phyloP scores from a whole-genome alignment of 2,888 invertebrate genomes.

The Pasiphila rectangulata region DNA sequence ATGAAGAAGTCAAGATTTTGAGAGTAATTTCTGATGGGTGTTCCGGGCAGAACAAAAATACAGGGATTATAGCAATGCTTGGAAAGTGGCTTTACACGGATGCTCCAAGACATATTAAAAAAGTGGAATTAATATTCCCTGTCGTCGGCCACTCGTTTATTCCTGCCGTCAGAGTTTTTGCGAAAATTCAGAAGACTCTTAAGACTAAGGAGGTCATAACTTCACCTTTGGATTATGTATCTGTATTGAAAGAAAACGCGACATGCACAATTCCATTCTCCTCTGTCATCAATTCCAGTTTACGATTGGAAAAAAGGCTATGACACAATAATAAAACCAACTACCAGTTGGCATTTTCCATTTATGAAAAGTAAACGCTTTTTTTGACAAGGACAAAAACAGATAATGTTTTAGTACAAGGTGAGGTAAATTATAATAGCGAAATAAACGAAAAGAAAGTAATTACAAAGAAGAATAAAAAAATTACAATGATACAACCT shows the following conservation, averaged over 20 bases:
- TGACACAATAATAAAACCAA: conserved; percentile 25
- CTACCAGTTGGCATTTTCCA: conserved; percentile 24
- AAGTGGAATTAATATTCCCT: too few relatives aligned
- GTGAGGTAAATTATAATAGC: conserved; percentile 19
- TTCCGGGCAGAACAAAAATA: too few relatives aligned
- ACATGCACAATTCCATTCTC: conserved; percentile 5
- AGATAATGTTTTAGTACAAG: conserved; percentile 26
- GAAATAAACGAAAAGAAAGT: conserved; percentile 17
- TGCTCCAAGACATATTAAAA: too few relatives aligned
- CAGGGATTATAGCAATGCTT: too few relatives aligned
- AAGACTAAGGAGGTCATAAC: conserved; percentile 22
- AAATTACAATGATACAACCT: conserved; percentile 18
- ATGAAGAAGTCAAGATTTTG: conserved; percentile 17
- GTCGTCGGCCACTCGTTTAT: too few relatives aligned
- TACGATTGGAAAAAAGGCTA: conserved; percentile 28
- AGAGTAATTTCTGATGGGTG: too few relatives aligned
- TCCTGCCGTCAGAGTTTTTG: too few relatives aligned
- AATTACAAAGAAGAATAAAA: conserved; percentile 25
- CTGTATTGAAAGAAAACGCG: conserved; percentile 21
- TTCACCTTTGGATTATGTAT: conserved; percentile 17
- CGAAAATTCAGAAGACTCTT: conserved; percentile 20
- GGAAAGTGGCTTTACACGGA: too few relatives aligned
- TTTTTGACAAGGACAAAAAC: conserved; percentile 23
- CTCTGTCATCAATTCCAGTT: conserved; percentile 22
- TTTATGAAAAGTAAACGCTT: conserved; percentile 27